Evolutionary conservation across 2,888 invertebrate species (phyloP).

Genomic region (Elegia similella): DNA sequence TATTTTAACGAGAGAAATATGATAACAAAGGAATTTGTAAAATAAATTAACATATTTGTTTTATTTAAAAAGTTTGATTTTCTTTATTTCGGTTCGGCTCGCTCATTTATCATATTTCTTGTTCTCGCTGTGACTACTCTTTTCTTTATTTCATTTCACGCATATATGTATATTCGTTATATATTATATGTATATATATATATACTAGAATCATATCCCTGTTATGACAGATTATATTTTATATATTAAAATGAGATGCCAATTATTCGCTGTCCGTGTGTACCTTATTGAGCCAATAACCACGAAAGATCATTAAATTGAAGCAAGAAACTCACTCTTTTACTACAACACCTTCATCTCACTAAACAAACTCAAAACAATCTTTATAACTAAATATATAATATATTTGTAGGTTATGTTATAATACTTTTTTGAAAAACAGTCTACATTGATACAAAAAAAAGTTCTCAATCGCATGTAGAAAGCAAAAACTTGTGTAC

Average conservation of each 20-base stretch:
- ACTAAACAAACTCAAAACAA: conserved; percentile 14
- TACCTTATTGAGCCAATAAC: conserved; percentile 69
- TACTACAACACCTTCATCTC: conserved; percentile 48
- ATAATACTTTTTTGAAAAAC: too few relatives aligned
- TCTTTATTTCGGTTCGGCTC: conserved; percentile 46
- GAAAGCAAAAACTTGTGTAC: too few relatives aligned
- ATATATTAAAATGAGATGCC: conserved; percentile 74
- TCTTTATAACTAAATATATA: too few relatives aligned
- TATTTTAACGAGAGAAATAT: conserved; percentile 81
- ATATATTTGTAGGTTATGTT: too few relatives aligned
- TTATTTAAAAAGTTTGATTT: conserved; percentile 66
- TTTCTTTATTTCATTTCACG: conserved; percentile 42
- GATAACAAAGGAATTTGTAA: conserved; percentile 81
- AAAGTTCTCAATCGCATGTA: too few relatives aligned
- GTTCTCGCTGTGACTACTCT: conserved; percentile 34
- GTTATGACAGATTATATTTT: conserved; percentile 74
- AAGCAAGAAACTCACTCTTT: conserved; percentile 60
- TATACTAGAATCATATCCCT: conserved; percentile 66
- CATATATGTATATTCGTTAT: conserved; percentile 67
- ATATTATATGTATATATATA: conserved; percentile 63
- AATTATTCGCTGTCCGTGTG: conserved; percentile 68
- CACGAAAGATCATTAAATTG: conserved; percentile 65
- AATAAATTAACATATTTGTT: conserved; percentile 81
- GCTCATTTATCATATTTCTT: conserved; percentile 64
- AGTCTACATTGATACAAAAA: too few relatives aligned